Evolutionary conservation across 2,797 vertebrate genomes (phyloP).

Genomic region (Philypnodon macrostomus): DNA sequence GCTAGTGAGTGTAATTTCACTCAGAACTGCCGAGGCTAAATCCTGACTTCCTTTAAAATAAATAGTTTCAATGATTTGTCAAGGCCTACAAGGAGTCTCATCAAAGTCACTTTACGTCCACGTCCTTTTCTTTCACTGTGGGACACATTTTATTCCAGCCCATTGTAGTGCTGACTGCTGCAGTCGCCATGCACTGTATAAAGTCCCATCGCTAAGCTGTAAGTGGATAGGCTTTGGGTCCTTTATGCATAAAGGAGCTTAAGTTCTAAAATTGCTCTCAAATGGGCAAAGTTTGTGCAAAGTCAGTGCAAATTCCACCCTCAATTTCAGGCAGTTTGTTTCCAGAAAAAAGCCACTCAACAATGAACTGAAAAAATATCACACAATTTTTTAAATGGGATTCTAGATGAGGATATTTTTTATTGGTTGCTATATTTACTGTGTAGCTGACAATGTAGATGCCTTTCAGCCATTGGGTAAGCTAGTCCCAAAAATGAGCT

Average conservation of each 20-base stretch:
- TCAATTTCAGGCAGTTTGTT: slow-evolving; percentile 49
- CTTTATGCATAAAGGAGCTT: slow-evolving; percentile 65
- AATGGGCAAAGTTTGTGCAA: slow-evolving; percentile 55
- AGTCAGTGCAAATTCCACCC: slow-evolving; percentile 53
- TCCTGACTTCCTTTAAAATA: too few species aligned
- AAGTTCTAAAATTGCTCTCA: slow-evolving; percentile 57
- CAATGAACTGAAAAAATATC: slow-evolving; percentile 9
- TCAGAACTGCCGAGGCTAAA: too few species aligned
- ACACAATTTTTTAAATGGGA: slow-evolving; percentile 34
- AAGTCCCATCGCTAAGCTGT: slow-evolving; percentile 50
- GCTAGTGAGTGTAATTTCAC: too few species aligned
- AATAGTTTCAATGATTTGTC: slow-evolving; percentile 22
- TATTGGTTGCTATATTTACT: background rate
- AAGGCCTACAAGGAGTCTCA: slow-evolving; percentile 18
- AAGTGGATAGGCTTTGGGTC: slow-evolving; percentile 57
- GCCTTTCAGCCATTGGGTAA: background rate
- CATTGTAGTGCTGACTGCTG: slow-evolving; percentile 29
- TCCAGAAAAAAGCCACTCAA: slow-evolving; percentile 35
- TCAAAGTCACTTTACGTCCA: slow-evolving; percentile 15
- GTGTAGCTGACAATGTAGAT: background rate
- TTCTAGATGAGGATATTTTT: slow-evolving; percentile 8
- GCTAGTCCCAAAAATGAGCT: background rate
- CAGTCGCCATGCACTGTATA: slow-evolving; percentile 30
- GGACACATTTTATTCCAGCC: slow-evolving; percentile 24
- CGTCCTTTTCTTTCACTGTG: slow-evolving; percentile 20